These are phyloP conservation scores for Alaudala cheleensis DNA, from an alignment of 2,113 vertebrate genomes.

Conservation along the genomic window DNA sequence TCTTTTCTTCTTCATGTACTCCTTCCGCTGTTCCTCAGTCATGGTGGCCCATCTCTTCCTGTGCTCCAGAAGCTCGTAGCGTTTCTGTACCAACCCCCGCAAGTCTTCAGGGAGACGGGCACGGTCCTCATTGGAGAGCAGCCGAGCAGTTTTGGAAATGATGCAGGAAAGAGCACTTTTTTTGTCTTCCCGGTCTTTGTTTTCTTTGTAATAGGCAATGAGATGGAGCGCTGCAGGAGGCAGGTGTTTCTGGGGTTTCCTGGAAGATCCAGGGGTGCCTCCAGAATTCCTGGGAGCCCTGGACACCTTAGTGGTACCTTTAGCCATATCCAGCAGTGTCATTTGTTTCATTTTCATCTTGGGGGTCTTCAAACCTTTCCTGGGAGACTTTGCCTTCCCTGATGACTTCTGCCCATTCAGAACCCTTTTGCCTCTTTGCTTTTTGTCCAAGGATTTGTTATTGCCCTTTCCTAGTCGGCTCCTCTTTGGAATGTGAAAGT, in stretches of 20 bases:
- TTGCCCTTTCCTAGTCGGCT: conserved; percentile 62
- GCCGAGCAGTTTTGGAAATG: conserved; percentile 89
- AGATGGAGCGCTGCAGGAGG: conserved; percentile 92
- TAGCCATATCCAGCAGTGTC: conserved; percentile 92
- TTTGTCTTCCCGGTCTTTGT: conserved; percentile 92
- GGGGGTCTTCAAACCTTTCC: conserved; percentile 83
- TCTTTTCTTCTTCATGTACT: conserved; percentile 87
- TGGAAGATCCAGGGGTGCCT: conserved; percentile 75
- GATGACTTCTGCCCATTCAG: conserved; percentile 83
- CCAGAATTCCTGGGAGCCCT: conserved; percentile 78
- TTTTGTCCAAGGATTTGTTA: conserved; percentile 74
- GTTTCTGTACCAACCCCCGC: conserved; percentile 85
- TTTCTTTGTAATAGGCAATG: conserved; percentile 92
- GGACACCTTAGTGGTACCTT: conserved; percentile 80
- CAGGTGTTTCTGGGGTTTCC: conserved; percentile 88
- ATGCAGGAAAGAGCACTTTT: conserved; percentile 89
- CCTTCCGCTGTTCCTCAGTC: conserved; percentile 90
- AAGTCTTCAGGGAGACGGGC: conserved; percentile 91
- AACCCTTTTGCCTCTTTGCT: conserved; percentile 79
- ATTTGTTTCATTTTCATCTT: conserved; percentile 97
- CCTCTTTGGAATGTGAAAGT: conserved; percentile 77
- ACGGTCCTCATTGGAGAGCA: conserved; percentile 88
- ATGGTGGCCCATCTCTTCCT: conserved; percentile 90
- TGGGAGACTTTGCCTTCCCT: conserved; percentile 77
- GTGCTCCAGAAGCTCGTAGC: conserved; percentile 91